Base-by-base conservation (phyloP, 1,140 invertebrate species). In the Mycetomoellerius zeteki region DNA sequence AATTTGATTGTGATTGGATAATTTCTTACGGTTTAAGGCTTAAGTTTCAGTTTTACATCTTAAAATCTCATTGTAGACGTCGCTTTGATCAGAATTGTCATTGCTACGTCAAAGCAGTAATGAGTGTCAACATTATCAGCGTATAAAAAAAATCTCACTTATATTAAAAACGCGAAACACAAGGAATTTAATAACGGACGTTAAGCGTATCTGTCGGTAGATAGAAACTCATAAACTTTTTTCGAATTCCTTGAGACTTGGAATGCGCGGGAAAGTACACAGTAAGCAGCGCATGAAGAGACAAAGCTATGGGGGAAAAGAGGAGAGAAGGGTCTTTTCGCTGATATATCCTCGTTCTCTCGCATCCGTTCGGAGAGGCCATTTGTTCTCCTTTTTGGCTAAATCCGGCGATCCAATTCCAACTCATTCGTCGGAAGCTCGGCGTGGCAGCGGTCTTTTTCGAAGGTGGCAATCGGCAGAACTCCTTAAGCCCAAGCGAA, bases 391-490 rank as follows among this genome's bases (percentile, higher is more conserved):
- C 62, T 77, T 69, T 84, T 82, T 89, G 82, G 88, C 76, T 75
- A 89, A 89, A 89, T 89, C 88, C 87, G 43, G 0, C 58, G 82
- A 89, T 89, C 69, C 87, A 89, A 89, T 89, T 78, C 76, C 87
- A 16, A 37, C 80, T 72, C 80, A 65, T 78, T 73, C 81, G 47
- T 58, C 5, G 56, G 65, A 58, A 14, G 21, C 77, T 37, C 21
- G 37, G 14, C 52, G 24, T 47, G 52, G 19, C 50, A 14, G 4
- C 30, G 67, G 24, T 75, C 75, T 81, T 89, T 81, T 81, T 43
- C 87, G 21, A 89, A 73, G 47, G 60, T 64, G 75, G 33, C 60
- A 75, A 85, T 67, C 86, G 81, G 19, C 33, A n/a, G 16, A 19
- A 33, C 37, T 58, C 21, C 37, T 54, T 54, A 60, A 72, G 67